Conservation (phyloP, 1,140 invertebrate species). For the Orchesella cincta region DNA sequence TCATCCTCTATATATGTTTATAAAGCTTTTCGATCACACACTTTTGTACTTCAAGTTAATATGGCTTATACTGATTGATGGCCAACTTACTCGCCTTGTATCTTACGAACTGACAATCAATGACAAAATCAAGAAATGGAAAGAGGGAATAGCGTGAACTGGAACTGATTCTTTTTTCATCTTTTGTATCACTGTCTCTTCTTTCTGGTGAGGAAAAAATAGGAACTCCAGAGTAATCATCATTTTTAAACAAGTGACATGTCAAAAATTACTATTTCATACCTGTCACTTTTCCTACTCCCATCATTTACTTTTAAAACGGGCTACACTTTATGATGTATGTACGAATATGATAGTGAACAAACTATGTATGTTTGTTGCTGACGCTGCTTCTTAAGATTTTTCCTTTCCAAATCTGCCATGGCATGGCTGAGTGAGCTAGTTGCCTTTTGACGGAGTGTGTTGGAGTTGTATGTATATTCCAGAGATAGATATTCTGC, state of each 20-base stretch:
- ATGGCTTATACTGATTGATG: slow-evolving; percentile 10
- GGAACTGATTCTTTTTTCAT: neutral
- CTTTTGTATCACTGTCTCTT: neutral
- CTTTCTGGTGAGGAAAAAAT: neutral
- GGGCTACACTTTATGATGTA: neutral
- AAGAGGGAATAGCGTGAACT: neutral
- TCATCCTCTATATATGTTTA: neutral
- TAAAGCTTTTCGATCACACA: neutral
- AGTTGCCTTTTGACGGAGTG: too few species aligned
- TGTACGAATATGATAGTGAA: too few species aligned
- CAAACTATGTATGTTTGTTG: neutral
- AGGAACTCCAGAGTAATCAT: neutral
- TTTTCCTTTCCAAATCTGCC: too few species aligned
- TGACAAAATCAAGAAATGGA: slow-evolving; percentile 5
- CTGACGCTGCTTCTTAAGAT: neutral
- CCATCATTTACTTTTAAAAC: neutral
- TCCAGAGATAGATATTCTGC: too few species aligned
- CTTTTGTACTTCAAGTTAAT: neutral
- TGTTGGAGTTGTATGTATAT: too few species aligned
- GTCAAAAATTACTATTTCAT: slow-evolving; percentile 15
- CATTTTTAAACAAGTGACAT: slow-evolving; percentile 2
- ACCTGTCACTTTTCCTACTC: neutral
- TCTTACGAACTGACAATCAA: neutral
- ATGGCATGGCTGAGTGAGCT: too few species aligned
- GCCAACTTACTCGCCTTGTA: neutral